phyloP scores from a whole-genome alignment of 1,140 invertebrate genomes.

The Drosophila guanche region DNA sequence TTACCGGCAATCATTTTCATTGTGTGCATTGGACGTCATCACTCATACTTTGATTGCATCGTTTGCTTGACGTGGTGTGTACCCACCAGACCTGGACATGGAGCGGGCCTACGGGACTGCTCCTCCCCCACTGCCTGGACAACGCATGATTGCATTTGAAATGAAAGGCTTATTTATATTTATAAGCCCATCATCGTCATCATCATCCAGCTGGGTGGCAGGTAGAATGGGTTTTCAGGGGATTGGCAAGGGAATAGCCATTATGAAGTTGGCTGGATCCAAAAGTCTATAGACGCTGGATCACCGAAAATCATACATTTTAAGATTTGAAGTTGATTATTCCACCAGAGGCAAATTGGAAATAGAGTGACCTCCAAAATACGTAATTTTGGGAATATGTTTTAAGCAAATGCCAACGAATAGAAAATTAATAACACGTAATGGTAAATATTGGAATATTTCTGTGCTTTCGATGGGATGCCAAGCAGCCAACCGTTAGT shows the following conservation, averaged over 20 bases:
- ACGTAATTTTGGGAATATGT: no score
- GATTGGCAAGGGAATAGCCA: background rate
- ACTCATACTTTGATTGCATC: slow-evolving; percentile 68
- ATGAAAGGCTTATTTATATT: slow-evolving; percentile 76
- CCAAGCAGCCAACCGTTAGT: no score
- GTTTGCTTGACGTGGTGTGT: slow-evolving; percentile 55
- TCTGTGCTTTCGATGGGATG: no score
- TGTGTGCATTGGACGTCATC: slow-evolving; percentile 76
- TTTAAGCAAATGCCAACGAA: no score
- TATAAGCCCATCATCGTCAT: slow-evolving; percentile 69
- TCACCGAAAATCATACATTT: no score
- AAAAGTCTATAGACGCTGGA: no score
- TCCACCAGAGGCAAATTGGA: no score
- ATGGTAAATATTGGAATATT: no score
- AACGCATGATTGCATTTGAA: slow-evolving; percentile 70
- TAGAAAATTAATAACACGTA: no score
- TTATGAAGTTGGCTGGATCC: background rate
- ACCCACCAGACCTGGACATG: slow-evolving; percentile 5
- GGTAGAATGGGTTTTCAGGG: slow-evolving; percentile 9
- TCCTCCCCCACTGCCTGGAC: slow-evolving; percentile 2
- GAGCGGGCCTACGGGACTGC: no score
- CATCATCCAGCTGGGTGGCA: slow-evolving; percentile 18
- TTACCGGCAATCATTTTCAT: slow-evolving; percentile 79
- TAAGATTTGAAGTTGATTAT: no score
- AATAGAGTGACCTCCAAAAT: no score